phyloP scores from a whole-genome alignment of 2,797 vertebrate genomes.

The Sparidentex hasta region DNA sequence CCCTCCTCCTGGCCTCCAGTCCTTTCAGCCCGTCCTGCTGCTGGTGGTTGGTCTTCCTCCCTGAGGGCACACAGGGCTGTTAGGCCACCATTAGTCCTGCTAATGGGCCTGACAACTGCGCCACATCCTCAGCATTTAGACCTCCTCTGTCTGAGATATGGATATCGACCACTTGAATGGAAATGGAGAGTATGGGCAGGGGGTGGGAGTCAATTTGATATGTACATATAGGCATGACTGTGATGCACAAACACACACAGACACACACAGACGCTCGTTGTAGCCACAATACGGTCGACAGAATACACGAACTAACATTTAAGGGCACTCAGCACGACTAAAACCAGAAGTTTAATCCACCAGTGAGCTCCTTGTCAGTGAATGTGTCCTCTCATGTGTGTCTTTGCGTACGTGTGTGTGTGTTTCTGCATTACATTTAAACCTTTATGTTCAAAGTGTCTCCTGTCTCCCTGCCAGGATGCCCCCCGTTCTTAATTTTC shows the following conservation, averaged over 20 bases:
- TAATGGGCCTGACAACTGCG: conserved; percentile 79
- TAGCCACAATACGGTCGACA: background rate
- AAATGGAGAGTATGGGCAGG: conserved; percentile 59
- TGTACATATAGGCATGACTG: conserved; percentile 55
- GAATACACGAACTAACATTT: conserved; percentile 8
- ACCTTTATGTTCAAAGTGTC: conserved; percentile 18
- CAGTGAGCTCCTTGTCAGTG: conserved; percentile 19
- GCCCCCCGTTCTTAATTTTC: background rate
- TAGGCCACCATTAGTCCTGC: conserved; percentile 81
- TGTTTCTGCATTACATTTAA: conserved; percentile 27
- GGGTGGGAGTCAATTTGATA: conserved; percentile 57
- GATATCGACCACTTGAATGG: conserved; percentile 80
- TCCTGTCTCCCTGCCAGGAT: conserved; percentile 2
- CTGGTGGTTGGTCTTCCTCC: conserved; percentile 76
- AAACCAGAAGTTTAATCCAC: conserved; percentile 36
- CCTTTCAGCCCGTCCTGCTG: conserved; percentile 71
- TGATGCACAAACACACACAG: conserved; percentile 35
- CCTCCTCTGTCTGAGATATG: conserved; percentile 72
- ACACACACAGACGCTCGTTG: conserved; percentile 7
- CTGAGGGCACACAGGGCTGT: conserved; percentile 73
- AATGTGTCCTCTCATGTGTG: conserved; percentile 13
- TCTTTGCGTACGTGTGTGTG: conserved; percentile 12
- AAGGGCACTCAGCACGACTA: conserved; percentile 37
- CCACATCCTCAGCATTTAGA: conserved; percentile 82
- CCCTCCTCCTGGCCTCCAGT: conserved; percentile 39